Base-by-base conservation (phyloP, 2,797 vertebrate genomes). In the Chanos chanos region DNA sequence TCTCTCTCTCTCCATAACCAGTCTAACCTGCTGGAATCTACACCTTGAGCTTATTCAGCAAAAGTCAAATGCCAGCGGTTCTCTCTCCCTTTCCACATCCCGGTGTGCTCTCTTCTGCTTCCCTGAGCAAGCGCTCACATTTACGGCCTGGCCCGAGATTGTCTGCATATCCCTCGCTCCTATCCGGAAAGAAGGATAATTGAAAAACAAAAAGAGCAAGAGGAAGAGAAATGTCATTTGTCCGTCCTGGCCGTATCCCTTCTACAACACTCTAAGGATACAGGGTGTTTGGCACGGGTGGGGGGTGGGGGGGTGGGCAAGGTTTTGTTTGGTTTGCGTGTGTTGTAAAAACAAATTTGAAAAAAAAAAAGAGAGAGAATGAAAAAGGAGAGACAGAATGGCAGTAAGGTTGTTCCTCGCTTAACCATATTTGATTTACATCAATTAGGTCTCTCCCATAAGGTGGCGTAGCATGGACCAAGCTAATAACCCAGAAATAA, bases 401-500 rank as follows among this genome's bases (percentile, higher is more conserved):
- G 72, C 66, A 71, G 73, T 75, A 73, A 84, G 91, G 90, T 92
- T 89, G 87, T 84, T 85, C 87, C 85, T 85, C 81, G 86, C 87
- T 73, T 80, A 89, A 89, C 85, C 84, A 81, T 91, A 90, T 94
- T 93, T 96, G 93, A 97, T 95, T 96, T 93, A 94, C 92, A 93
- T 96, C 92, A 93, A 90, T 96, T 96, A 94, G 86, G 85, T 86
- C 86, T 84, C 89, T 90, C 90, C 85, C 92, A 91, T 92, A 94
- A 95, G 94, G 92, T 94, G 92, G 89, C 91, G 87, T 90, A 93
- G 92, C 92, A 90, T 88, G 89, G 93, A 89, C 89, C 75, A 92
- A 92, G 92, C 92, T 97, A 97, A 99, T 97, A 96, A 96, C 93
- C 94, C 95, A 95, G 94, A 96, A 97, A 98, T 97, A 97, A 97